Conservation (phyloP, 2,113 vertebrate genomes). For the Ibidorhyncha struthersii region DNA sequence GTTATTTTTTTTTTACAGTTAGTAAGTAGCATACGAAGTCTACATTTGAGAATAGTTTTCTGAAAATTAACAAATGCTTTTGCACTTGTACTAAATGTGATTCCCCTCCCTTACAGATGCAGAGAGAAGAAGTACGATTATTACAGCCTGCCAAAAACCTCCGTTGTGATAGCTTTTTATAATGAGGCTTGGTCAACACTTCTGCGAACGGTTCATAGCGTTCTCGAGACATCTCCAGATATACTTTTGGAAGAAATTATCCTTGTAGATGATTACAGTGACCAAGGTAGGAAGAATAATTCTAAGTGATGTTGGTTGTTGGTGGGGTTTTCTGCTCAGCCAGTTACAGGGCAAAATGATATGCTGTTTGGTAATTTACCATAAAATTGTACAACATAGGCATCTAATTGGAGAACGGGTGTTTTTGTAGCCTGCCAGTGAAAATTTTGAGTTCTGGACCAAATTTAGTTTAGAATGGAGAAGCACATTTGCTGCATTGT, state of each 20-base stretch:
- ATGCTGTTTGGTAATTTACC: not conserved
- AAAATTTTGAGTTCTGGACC: not conserved
- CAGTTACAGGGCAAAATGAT: not conserved
- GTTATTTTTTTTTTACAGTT: not conserved
- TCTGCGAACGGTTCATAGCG: slow-evolving; percentile 93
- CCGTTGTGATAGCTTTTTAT: slow-evolving; percentile 96
- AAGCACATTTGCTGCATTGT: not conserved
- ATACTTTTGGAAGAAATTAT: slow-evolving; percentile 91
- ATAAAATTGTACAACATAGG: not conserved
- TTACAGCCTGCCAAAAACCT: slow-evolving; percentile 84
- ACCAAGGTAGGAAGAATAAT: slow-evolving; percentile 80
- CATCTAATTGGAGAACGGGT: not conserved
- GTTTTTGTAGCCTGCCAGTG: not conserved
- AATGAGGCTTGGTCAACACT: slow-evolving; percentile 98
- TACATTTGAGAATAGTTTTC: not conserved
- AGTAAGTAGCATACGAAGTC: not conserved
- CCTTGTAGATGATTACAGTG: slow-evolving; percentile 96
- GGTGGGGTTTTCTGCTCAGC: not conserved
- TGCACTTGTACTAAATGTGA: not conserved
- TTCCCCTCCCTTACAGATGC: slow-evolving; percentile 80
- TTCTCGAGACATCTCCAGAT: slow-evolving; percentile 95
- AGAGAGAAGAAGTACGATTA: slow-evolving; percentile 89
- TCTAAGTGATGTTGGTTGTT: not conserved
- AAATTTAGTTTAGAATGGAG: not conserved
- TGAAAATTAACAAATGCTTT: not conserved